Conservation (phyloP, 2,113 vertebrate species). For the Epinephelus cyanopodus region DNA sequence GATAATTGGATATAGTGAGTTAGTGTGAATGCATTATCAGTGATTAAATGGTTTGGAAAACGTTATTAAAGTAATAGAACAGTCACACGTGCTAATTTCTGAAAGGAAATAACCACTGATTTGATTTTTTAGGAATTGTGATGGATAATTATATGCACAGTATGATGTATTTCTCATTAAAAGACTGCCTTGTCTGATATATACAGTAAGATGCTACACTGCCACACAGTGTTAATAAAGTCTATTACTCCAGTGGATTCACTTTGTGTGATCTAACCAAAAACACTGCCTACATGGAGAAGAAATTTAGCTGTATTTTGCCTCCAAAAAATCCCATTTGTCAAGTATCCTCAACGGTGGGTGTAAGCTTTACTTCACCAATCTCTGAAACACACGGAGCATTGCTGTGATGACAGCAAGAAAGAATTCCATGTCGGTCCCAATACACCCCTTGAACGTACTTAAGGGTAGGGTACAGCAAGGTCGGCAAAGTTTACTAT, state of each 20-base stretch:
- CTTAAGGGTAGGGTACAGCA: too few species aligned
- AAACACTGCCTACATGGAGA: neutral
- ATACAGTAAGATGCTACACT: neutral
- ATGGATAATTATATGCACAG: conserved; percentile 9
- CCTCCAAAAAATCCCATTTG: neutral
- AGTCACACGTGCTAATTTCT: conserved; percentile 6
- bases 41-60: conserved; percentile 57
- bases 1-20: conserved; percentile 70
- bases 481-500: too few species aligned
- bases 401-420: neutral
- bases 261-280: neutral
- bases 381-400: neutral
- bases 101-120: conserved; percentile 20
- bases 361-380: conserved; percentile 10
- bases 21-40: conserved; percentile 63
- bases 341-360: conserved; percentile 3
- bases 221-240: neutral
- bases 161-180: conserved; percentile 2
- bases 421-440: neutral
- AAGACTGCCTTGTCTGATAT: neutral
- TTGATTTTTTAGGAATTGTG: neutral
- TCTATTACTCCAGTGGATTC: neutral
- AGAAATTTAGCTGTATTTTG: neutral
- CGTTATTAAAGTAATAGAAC: conserved; percentile 34
- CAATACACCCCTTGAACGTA: too few species aligned